Evolutionary conservation across 1,140 invertebrate species (phyloP).

Genomic region (Bicyclus anynana): DNA sequence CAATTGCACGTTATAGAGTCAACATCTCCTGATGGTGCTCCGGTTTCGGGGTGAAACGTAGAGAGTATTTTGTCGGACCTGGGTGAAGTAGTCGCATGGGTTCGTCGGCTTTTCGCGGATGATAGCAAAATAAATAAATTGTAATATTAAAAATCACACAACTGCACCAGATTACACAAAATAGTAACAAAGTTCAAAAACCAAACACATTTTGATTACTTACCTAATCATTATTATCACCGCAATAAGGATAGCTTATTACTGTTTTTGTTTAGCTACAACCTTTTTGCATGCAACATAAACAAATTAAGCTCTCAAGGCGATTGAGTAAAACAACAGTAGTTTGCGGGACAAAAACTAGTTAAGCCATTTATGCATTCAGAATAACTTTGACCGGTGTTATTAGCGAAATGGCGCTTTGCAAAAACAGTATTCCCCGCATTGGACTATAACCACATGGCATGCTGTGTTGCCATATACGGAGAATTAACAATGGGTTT

Average conservation of each 20-base stretch:
- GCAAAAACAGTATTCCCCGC: conserved; percentile 22
- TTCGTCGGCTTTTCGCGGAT: no score
- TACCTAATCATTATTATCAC: no score
- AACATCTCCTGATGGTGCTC: no score
- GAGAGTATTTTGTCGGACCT: no score
- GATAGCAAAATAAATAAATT: no score
- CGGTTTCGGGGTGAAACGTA: no score
- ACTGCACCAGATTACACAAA: no score
- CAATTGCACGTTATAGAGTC: no score
- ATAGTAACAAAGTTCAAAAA: no score
- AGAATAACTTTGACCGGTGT: conserved; percentile 37
- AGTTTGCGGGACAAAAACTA: conserved; percentile 28
- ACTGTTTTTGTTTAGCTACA: neutral
- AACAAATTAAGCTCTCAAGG: conserved; percentile 14
- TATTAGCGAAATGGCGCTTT: conserved; percentile 42
- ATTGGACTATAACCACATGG: conserved; percentile 30
- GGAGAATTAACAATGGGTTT: conserved; percentile 63
- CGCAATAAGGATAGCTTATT: neutral
- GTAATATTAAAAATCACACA: no score
- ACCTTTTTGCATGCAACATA: conserved; percentile 3
- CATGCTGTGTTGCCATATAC: conserved; percentile 40
- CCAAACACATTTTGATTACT: no score
- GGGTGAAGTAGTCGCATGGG: no score
- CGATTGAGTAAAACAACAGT: conserved; percentile 15
- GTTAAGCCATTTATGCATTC: conserved; percentile 38